phyloP scores from a whole-genome alignment of 2,797 vertebrate genomes.

The Sciaenops ocellatus region DNA sequence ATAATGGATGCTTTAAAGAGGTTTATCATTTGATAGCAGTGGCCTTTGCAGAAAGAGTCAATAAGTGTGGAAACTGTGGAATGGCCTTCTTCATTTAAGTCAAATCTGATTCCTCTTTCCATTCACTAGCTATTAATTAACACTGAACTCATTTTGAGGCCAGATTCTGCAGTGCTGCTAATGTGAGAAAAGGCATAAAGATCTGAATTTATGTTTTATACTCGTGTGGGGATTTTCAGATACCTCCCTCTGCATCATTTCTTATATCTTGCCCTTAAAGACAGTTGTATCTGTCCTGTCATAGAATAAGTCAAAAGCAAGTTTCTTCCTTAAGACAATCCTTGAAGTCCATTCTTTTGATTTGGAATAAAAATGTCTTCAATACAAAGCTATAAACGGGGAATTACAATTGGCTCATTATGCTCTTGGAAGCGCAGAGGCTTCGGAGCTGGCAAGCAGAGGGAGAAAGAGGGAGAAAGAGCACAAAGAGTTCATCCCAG shows the following conservation, averaged over 20 bases:
- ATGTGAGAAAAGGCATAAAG: constrained; percentile 10
- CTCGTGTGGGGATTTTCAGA: constrained; percentile 11
- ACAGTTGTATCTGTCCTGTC: constrained; percentile 25
- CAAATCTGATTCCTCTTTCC: constrained; percentile 32
- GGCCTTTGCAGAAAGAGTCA: neutral
- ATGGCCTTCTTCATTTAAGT: constrained; percentile 28
- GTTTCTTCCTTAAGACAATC: constrained; percentile 33
- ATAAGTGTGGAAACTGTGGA: constrained; percentile 34
- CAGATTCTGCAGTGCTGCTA: neutral
- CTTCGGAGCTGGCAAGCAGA: constrained; percentile 49
- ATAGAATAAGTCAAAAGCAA: constrained; percentile 23
- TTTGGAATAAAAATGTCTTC: constrained; percentile 43
- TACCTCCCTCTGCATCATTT: constrained; percentile 5
- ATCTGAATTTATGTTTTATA: constrained; percentile 17
- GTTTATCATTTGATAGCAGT: constrained; percentile 27
- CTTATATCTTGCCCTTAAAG: constrained; percentile 1
- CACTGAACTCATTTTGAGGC: constrained; percentile 30
- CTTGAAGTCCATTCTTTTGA: constrained; percentile 48
- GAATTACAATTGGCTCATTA: constrained; percentile 80
- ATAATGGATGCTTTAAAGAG: constrained; percentile 52
- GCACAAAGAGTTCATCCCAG: constrained; percentile 73
- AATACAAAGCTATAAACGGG: constrained; percentile 64
- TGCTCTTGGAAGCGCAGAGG: constrained; percentile 58
- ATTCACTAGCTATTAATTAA: constrained; percentile 48
- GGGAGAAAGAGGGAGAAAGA: constrained; percentile 52